Evolutionary conservation across 2,797 vertebrate genomes (phyloP), one percentile per base, ranked within the genome.

Genomic region (Allobates femoralis): DNA sequence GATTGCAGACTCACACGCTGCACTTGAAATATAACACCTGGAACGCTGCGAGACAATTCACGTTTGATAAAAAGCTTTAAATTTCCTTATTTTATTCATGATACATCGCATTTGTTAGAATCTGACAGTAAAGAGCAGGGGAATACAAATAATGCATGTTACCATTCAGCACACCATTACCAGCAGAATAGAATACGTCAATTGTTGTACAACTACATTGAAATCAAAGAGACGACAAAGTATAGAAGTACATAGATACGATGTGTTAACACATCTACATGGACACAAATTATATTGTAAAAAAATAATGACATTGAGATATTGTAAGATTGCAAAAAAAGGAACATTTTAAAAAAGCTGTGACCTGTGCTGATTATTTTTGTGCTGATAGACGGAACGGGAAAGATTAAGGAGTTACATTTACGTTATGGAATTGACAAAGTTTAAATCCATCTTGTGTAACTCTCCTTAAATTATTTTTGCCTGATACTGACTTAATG

Each of bases 21-120:
- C 55, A 55, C 88, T 88, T 86, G 90, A 86, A 90, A 91, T 56
- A 74, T 51, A 89, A 90, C 62, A 87, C 85, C n/a, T 0, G 0
- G 7, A 19, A 37, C 19, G 32, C 15, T 1, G 10, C 5, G 15
- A 37, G 75, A 3, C 26, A 41, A 21, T 0, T 0, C 67, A 58
- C 64, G 58, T 79, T 51, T 84, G 82, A 56, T 53, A 11, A 64
- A 28, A 28, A 18, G 64, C 28, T 66, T 28, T 18, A 66, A 0
- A 32, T 66, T 3, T 66, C 30, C 12, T 3, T 64, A 30, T 15
- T 28, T 28, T 64, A 84, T 82, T 89, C 19, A n/a, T 12, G 71
- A 79, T 58, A 60, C 32, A 23, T 62, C 15, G 3, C 62, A 18
- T 58, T 66, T 66, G 41, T 19, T 84, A 34, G 55, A 51, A 76